A percentile compares a stretch with the other conserved stretches of the same genome.
These are phyloP conservation scores for Tipula unca DNA, from an alignment of 2,888 invertebrate genomes.

Conservation along the genomic window DNA sequence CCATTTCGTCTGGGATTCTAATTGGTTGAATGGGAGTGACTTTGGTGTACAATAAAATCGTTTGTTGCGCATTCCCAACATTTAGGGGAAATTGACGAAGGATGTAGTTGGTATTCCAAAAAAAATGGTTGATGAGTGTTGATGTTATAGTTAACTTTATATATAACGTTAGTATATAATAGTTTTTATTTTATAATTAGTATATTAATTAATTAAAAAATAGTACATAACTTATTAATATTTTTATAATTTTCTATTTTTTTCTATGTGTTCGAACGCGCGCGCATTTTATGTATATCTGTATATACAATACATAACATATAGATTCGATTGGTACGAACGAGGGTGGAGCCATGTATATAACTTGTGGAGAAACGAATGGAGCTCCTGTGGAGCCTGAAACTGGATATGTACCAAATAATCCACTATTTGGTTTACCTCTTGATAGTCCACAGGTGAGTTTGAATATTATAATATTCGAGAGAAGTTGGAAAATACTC, in stretches of 20 bases:
- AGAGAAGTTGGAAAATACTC: not conserved
- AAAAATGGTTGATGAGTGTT: not conserved
- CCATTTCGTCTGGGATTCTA: not conserved
- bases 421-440: slow-evolving; percentile 43
- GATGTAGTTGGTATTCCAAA: not conserved
- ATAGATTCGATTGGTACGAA: slow-evolving; percentile 44
- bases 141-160: no score
- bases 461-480: slow-evolving; percentile 25
- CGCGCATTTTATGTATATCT: no score
- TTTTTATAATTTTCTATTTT: not conserved
- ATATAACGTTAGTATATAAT: no score
- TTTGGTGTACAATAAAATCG: not conserved
- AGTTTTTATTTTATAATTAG: no score
- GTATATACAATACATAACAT: no score
- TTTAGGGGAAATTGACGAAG: not conserved
- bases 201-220: no score
- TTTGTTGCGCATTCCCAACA: not conserved
- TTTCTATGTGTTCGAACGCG: not conserved
- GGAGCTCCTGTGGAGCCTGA: slow-evolving; percentile 43
- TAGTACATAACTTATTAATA: not conserved
- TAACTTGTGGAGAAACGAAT: slow-evolving; percentile 44
- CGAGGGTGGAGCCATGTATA: slow-evolving; percentile 46
- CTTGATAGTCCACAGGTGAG: slow-evolving; percentile 44
- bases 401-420: slow-evolving; percentile 44
- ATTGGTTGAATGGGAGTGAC: not conserved